Percentiles rank a stretch among this genome's conserved stretches.
Conservation (phyloP, 2,888 invertebrate genomes). For the Platycheirus rosarum region DNA sequence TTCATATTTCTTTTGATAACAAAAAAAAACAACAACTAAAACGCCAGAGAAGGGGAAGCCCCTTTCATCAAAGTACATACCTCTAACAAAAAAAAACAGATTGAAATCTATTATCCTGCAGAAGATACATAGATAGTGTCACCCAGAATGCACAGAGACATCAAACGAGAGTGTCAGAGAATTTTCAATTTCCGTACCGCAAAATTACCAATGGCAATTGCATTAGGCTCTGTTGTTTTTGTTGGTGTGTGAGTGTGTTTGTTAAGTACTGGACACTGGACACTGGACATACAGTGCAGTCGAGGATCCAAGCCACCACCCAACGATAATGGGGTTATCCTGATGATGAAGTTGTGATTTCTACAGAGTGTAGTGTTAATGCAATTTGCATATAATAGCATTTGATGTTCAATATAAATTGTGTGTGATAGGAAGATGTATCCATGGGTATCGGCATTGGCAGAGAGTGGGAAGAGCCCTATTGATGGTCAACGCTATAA, state of each 20-base stretch:
- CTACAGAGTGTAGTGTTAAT: constrained; percentile 72
- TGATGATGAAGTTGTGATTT: constrained; percentile 67
- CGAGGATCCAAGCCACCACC: not conserved
- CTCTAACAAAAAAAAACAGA: constrained; percentile 8
- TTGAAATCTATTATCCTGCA: constrained; percentile 44
- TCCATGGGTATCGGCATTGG: not conserved
- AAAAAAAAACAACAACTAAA: not conserved
- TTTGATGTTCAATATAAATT: constrained; percentile 70
- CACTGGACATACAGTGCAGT: constrained; percentile 7
- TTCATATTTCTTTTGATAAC: constrained; percentile 32
- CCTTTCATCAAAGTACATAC: constrained; percentile 10
- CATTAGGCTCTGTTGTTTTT: constrained; percentile 69
- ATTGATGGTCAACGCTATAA: constrained; percentile 32
- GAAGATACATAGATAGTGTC: constrained; percentile 7
- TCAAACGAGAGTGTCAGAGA: constrained; percentile 31
- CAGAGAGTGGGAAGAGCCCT: not conserved
- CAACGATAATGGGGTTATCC: constrained; percentile 70
- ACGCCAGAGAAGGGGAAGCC: constrained; percentile 4
- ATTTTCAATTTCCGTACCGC: constrained; percentile 72
- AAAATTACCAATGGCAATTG: constrained; percentile 72
- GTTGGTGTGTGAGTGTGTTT: constrained; percentile 7
- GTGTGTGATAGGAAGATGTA: constrained; percentile 40
- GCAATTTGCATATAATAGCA: constrained; percentile 74
- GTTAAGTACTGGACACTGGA: not conserved
- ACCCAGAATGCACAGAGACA: constrained; percentile 8